These are phyloP conservation scores for Paragorgia papillata DNA, from an alignment of 92 coral and sea anemone genomes.

Conservation along the genomic window DNA sequence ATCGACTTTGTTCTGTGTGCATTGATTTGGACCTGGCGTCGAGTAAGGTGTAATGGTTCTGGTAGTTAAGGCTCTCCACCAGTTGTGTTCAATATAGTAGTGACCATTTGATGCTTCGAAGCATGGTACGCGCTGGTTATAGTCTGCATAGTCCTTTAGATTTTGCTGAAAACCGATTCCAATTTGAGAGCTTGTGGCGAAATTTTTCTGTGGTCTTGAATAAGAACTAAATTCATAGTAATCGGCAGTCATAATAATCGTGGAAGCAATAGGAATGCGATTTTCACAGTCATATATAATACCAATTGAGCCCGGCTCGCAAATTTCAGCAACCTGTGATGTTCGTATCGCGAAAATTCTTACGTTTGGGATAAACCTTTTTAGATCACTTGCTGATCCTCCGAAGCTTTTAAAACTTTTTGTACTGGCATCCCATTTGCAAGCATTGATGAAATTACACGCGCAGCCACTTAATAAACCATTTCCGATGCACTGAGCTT, in stretches of 20 bases:
- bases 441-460: constrained; percentile 31
- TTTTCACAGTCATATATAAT: constrained; percentile 42
- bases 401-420: background rate
- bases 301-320: constrained; percentile 37
- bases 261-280: constrained; percentile 54
- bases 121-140: constrained; percentile 31
- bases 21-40: background rate
- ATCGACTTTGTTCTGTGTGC: background rate
- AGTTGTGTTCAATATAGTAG: constrained; percentile 7
- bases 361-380: constrained; percentile 13
- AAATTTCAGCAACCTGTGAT: constrained; percentile 13
- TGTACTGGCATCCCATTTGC: background rate
- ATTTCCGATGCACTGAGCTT: constrained; percentile 14
- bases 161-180: constrained; percentile 46
- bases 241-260: constrained; percentile 44
- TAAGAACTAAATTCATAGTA: background rate
- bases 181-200: background rate
- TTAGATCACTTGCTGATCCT: background rate
- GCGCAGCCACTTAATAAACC: constrained; percentile 31
- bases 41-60: background rate
- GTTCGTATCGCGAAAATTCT: background rate
- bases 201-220: constrained; percentile 7
- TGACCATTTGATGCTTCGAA: background rate
- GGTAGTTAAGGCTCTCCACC: constrained; percentile 14
- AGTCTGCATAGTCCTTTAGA: constrained; percentile 14